These are phyloP conservation scores for Euborellia annulipes DNA, from an alignment of 1,140 invertebrate genomes.

Conservation along the genomic window DNA sequence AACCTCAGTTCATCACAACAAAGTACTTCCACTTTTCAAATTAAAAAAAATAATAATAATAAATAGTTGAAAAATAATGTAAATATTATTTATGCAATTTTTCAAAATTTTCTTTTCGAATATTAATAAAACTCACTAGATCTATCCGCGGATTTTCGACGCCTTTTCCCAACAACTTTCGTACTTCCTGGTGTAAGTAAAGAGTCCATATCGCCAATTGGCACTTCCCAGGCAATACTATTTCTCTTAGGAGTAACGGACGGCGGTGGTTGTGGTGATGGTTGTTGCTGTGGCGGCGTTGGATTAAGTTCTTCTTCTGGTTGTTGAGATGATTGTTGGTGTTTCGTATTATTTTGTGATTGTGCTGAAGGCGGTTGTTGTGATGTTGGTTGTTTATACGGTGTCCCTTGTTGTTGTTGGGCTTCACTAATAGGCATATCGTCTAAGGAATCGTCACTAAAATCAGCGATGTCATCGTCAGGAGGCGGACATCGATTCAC, in stretches of 20 bases:
- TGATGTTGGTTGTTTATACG: constrained; percentile 15
- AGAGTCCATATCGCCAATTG: constrained; percentile 40
- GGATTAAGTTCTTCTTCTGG: constrained; percentile 17
- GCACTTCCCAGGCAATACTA: constrained; percentile 69
- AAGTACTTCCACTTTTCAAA: too few relatives aligned
- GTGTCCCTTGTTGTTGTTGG: too few relatives aligned
- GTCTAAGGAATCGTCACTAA: too few relatives aligned
- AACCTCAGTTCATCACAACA: too few relatives aligned
- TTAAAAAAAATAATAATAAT: too few relatives aligned
- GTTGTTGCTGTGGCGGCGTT: too few relatives aligned
- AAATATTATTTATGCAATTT: too few relatives aligned
- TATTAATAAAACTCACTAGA: too few relatives aligned
- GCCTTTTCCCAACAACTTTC: constrained; percentile 41
- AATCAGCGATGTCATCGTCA: constrained; percentile 4
- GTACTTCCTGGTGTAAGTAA: constrained; percentile 53
- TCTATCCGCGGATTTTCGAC: constrained; percentile 33
- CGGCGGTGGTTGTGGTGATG: constrained; percentile 27
- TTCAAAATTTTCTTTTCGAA: too few relatives aligned
- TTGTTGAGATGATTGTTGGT: constrained; percentile 17
- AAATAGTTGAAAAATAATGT: too few relatives aligned
- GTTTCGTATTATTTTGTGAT: constrained; percentile 19
- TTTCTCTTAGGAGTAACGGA: constrained; percentile 41
- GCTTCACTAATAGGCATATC: too few relatives aligned
- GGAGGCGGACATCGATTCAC: constrained; percentile 41
- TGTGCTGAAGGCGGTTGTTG: too few relatives aligned